Evolutionary conservation across 2,113 vertebrate genomes (phyloP).

Genomic region (Camarhynchus parvulus): DNA sequence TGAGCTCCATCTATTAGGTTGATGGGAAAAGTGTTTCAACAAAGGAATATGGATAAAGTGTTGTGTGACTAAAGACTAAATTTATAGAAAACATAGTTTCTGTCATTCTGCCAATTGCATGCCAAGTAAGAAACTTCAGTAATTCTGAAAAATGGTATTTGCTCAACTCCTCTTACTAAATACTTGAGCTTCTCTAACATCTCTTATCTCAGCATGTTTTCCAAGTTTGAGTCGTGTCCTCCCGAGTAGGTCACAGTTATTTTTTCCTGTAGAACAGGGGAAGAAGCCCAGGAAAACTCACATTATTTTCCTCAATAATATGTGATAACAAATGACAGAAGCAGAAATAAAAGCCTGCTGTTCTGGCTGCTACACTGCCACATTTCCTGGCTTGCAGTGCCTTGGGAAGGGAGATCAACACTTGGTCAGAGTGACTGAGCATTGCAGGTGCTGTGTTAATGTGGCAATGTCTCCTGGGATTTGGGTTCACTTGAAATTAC

Average conservation of each 20-base stretch:
- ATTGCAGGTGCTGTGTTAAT: not conserved
- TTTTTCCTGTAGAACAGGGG: not conserved
- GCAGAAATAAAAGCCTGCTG: not conserved
- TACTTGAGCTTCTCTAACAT: not conserved
- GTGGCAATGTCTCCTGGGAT: not conserved
- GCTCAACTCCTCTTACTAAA: not conserved
- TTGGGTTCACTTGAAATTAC: conserved; percentile 23
- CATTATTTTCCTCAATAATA: not conserved
- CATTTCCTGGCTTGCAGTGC: not conserved
- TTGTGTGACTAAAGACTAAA: too few relatives aligned
- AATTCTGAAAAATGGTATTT: not conserved
- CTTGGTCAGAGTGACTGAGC: not conserved
- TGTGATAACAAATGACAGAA: not conserved
- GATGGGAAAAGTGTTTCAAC: not conserved
- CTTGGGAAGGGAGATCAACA: conserved; percentile 20
- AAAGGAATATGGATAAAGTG: not conserved
- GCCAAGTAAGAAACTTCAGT: not conserved
- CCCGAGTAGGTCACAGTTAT: not conserved
- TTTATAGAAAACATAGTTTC: not conserved
- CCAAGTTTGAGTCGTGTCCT: not conserved
- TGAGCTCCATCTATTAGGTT: not conserved
- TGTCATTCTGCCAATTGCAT: not conserved
- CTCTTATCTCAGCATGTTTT: not conserved
- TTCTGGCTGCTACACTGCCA: not conserved
- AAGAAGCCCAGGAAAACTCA: not conserved